Conservation (phyloP, 2,797 vertebrate species). For the Spondyliosoma cantharus region DNA sequence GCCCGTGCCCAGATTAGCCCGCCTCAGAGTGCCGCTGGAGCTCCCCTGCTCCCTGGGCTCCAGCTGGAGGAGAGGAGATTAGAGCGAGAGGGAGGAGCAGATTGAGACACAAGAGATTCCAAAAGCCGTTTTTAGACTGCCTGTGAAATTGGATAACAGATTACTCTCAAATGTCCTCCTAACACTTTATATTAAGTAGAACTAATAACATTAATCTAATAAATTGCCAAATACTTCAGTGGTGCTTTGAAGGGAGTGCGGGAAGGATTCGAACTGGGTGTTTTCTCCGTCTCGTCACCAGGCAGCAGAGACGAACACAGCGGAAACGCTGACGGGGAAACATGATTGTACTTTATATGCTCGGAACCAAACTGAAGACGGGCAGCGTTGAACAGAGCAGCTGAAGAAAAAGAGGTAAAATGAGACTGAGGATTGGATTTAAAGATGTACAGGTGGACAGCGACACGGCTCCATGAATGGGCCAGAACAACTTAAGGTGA, state of each 20-base stretch:
- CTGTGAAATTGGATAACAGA: constrained; percentile 83
- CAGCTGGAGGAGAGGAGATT: constrained; percentile 77
- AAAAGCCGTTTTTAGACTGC: constrained; percentile 74
- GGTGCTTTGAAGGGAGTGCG: constrained; percentile 56
- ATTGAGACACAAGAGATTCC: constrained; percentile 76
- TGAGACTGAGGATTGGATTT: not conserved
- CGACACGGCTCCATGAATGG: not conserved
- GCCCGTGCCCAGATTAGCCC: constrained; percentile 73
- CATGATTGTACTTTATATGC: not conserved
- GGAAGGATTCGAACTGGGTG: constrained; percentile 38
- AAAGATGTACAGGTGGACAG: not conserved
- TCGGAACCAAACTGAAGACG: not conserved
- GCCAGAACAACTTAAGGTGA: too few relatives aligned
- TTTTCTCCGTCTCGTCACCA: constrained; percentile 29
- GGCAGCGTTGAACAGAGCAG: too few relatives aligned
- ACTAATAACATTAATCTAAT: constrained; percentile 81
- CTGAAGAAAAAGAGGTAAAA: not conserved
- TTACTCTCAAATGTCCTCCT: constrained; percentile 78
- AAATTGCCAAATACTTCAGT: constrained; percentile 70
- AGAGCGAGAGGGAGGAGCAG: constrained; percentile 68
- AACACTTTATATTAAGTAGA: constrained; percentile 79
- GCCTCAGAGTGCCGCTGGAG: constrained; percentile 68
- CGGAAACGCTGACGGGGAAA: not conserved
- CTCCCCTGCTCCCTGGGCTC: constrained; percentile 67
- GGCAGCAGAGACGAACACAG: not conserved